phyloP scores from a whole-genome alignment of 2,797 vertebrate genomes.

The Apodemus agrarius region DNA sequence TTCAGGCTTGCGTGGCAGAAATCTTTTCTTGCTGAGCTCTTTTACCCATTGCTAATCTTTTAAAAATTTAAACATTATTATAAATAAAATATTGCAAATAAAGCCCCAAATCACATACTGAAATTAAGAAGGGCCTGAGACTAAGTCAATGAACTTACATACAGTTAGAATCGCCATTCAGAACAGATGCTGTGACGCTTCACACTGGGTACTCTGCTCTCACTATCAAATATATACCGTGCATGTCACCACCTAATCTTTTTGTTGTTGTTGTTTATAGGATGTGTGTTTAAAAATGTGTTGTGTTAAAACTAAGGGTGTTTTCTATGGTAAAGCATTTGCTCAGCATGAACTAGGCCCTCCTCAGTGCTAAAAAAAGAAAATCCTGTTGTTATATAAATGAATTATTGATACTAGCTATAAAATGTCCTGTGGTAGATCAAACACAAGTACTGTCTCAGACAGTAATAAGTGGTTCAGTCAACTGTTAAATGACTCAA shows the following conservation, averaged over 20 bases:
- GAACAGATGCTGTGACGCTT: not conserved
- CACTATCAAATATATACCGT: not conserved
- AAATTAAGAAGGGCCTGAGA: not conserved
- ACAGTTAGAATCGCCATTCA: not conserved
- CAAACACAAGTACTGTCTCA: not conserved
- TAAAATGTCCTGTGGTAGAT: not conserved
- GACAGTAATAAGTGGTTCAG: not conserved
- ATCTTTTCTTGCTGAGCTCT: not conserved
- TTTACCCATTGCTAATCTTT: not conserved
- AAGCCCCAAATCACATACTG: not conserved
- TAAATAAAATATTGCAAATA: not conserved
- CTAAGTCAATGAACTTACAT: not conserved
- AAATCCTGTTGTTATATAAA: not conserved
- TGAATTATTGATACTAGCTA: not conserved
- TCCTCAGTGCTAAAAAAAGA: not conserved
- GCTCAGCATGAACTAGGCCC: not conserved
- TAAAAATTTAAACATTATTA: not conserved
- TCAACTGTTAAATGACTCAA: conserved; percentile 11
- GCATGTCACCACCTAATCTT: not conserved
- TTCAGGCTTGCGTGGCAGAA: not conserved
- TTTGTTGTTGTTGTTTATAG: not conserved
- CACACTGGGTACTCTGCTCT: not conserved
- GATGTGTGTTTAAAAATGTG: not conserved
- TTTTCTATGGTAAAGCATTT: not conserved
- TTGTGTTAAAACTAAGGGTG: not conserved